Conservation (phyloP, 2,113 vertebrate species). For the Solenodon paradoxus region DNA sequence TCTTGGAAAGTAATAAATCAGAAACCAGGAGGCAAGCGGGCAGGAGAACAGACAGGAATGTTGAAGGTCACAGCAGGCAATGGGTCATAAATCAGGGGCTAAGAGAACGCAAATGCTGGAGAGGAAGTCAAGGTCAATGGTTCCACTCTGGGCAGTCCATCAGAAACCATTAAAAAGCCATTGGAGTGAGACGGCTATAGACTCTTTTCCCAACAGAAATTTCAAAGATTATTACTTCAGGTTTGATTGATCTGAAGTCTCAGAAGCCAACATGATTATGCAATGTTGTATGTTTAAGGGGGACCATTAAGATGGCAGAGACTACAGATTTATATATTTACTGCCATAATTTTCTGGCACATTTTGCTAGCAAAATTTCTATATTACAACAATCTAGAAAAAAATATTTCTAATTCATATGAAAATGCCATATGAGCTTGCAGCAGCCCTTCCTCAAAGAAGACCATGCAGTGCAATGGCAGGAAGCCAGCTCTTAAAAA, state of each 20-base stretch:
- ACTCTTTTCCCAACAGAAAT: constrained; percentile 34
- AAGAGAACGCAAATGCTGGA: not conserved
- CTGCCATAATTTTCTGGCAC: not conserved
- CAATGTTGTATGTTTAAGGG: not conserved
- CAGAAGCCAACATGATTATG: not conserved
- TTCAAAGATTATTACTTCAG: not conserved
- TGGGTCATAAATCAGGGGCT: constrained; percentile 50
- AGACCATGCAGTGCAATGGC: not conserved
- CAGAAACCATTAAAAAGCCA: constrained; percentile 49
- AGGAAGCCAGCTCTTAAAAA: not conserved
- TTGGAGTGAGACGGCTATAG: not conserved
- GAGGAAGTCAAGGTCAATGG: constrained; percentile 41
- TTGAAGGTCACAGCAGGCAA: constrained; percentile 33
- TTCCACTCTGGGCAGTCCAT: constrained; percentile 40
- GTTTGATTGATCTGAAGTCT: not conserved
- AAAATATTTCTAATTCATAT: not conserved
- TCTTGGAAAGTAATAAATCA: constrained; percentile 41
- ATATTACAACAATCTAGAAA: not conserved
- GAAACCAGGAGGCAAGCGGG: constrained; percentile 4
- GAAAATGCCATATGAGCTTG: not conserved
- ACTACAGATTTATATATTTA: not conserved
- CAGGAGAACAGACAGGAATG: constrained; percentile 7
- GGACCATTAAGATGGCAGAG: not conserved
- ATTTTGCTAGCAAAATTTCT: not conserved
- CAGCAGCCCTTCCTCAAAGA: not conserved